Conservation (phyloP, 2,113 vertebrate species). For the Eretmochelys imbricata region DNA sequence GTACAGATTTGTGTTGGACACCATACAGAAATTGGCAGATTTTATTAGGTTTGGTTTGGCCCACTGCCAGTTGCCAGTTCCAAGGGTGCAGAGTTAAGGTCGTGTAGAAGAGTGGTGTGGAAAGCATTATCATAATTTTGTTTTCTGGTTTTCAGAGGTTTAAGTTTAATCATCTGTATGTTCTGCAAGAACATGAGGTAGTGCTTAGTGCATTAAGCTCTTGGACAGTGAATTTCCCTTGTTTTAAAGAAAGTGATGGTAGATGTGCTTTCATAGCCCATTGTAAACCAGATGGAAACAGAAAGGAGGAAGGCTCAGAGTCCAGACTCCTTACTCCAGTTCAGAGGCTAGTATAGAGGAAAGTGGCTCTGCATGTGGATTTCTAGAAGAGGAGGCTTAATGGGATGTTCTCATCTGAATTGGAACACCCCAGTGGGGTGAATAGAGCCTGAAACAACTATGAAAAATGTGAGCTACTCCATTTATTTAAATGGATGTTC, state of each 20-base stretch:
- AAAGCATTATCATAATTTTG: not conserved
- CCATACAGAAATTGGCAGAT: too few relatives aligned
- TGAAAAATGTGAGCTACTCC: too few relatives aligned
- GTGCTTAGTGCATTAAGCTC: not conserved
- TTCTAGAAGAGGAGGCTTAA: not conserved
- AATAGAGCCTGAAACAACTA: not conserved
- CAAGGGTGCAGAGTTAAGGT: too few relatives aligned
- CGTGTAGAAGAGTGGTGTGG: not conserved
- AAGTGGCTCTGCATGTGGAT: not conserved
- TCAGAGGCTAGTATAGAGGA: not conserved
- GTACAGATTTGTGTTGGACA: too few relatives aligned
- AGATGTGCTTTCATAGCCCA: not conserved
- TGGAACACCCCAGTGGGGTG: not conserved
- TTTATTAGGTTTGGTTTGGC: too few relatives aligned
- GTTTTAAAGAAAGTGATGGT: not conserved
- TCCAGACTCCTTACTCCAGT: not conserved
- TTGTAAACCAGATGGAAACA: not conserved
- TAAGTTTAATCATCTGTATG: not conserved
- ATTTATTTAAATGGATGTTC: too few relatives aligned
- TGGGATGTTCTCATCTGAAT: not conserved
- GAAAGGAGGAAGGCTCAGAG: not conserved
- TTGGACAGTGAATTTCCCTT: not conserved
- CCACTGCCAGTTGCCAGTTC: too few relatives aligned
- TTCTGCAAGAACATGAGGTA: not conserved
- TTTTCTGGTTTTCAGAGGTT: not conserved